These are phyloP conservation scores for Toxostoma redivivum DNA, from an alignment of 2,113 vertebrate species.

Conservation along the genomic window DNA sequence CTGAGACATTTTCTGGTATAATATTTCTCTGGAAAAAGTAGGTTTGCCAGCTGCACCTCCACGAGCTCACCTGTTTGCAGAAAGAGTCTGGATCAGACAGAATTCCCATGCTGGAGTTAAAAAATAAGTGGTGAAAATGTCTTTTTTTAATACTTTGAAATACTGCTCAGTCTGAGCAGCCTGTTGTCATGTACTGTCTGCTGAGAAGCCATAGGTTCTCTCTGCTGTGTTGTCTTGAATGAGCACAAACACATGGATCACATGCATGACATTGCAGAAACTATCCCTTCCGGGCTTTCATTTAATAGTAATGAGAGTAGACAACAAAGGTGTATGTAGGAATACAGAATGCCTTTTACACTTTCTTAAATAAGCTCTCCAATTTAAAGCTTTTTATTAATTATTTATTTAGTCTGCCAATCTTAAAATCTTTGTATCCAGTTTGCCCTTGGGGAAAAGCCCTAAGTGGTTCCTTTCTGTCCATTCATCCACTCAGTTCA, in stretches of 20 bases:
- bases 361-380: not conserved
- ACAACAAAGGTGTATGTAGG: not conserved
- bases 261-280: not conserved
- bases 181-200: not conserved
- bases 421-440: not conserved
- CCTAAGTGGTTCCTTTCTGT: not conserved
- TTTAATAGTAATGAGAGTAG: not conserved
- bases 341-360: not conserved
- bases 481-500: not conserved
- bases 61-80: not conserved
- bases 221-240: not conserved
- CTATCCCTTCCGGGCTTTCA: not conserved
- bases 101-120: not conserved
- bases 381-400: not conserved
- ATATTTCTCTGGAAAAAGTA: not conserved
- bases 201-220: not conserved
- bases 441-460: not conserved
- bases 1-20: not conserved
- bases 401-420: not conserved
- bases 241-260: not conserved
- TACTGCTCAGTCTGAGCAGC: not conserved
- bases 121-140: not conserved
- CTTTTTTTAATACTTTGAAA: not conserved
- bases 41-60: fast-evolving
- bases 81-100: not conserved